Percentiles rank a stretch among this genome's conserved stretches.
Conservation (phyloP, 2,888 invertebrate species). For the Rutpela maculata region DNA sequence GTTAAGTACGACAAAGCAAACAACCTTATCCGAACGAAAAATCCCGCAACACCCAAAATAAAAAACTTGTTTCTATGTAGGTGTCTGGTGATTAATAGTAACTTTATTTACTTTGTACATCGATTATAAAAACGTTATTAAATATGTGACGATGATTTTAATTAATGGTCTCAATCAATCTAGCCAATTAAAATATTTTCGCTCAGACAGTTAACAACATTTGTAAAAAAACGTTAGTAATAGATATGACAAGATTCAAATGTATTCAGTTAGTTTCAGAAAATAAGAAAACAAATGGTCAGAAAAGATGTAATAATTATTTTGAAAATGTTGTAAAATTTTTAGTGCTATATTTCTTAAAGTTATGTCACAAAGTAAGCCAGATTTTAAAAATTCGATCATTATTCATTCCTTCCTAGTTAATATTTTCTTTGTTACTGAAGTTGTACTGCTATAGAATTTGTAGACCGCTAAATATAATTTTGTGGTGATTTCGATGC, state of each 20-base stretch:
- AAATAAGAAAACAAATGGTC: too few species aligned
- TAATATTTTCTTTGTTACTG: too few species aligned
- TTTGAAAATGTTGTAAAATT: too few species aligned
- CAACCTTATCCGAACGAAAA: not conserved
- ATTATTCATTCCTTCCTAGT: too few species aligned
- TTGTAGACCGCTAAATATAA: too few species aligned
- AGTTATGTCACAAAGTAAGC: too few species aligned
- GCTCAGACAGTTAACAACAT: conserved; percentile 1
- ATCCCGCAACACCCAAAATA: not conserved
- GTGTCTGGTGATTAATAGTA: conserved; percentile 33
- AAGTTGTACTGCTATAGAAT: too few species aligned
- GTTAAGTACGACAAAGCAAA: not conserved
- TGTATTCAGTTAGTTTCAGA: not conserved
- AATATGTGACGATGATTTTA: conserved; percentile 32
- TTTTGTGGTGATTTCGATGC: too few species aligned
- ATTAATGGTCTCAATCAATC: conserved; percentile 34
- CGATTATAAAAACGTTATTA: conserved; percentile 31
- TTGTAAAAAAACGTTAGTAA: not conserved
- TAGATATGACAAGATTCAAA: not conserved
- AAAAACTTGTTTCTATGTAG: conserved; percentile 22
- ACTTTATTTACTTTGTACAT: conserved; percentile 13
- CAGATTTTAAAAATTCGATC: too few species aligned
- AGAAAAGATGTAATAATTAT: too few species aligned
- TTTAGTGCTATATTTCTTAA: too few species aligned
- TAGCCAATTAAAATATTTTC: conserved; percentile 29